Percentiles rank a stretch among this genome's conserved stretches.
phyloP scores from a whole-genome alignment of 1,140 invertebrate genomes.

The Nixonia krombeini region DNA sequence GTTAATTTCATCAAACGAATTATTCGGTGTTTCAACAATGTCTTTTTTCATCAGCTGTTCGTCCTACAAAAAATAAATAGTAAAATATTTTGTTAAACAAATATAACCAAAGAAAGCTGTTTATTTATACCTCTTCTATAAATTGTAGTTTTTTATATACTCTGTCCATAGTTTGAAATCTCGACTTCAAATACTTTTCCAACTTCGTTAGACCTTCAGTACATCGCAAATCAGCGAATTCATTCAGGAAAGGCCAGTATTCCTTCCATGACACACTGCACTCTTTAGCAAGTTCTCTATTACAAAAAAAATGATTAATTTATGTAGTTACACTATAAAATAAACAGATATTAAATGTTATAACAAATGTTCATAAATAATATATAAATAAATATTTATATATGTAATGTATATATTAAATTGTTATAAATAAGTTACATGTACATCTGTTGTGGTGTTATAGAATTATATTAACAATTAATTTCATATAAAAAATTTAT shows the following conservation, averaged over 20 bases:
- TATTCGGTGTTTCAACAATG: conserved; percentile 22
- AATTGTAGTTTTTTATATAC: not conserved
- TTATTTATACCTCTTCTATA: not conserved
- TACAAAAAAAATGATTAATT: conserved; percentile 8
- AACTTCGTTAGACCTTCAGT: conserved; percentile 80
- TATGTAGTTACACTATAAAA: no score
- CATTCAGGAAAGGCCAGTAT: conserved; percentile 90
- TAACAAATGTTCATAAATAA: no score
- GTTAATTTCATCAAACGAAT: conserved; percentile 36
- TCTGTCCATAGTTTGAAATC: no score
- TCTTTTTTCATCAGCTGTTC: conserved; percentile 19
- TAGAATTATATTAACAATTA: no score
- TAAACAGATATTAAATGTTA: no score
- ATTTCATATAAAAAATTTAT: no score
- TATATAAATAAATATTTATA: no score
- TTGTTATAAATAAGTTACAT: no score
- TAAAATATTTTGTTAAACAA: conserved; percentile 9
- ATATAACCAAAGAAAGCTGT: not conserved
- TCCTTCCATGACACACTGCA: conserved; percentile 88
- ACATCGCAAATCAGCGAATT: conserved; percentile 82
- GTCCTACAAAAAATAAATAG: conserved; percentile 29
- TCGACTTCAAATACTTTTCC: conserved; percentile 80
- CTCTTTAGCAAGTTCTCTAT: conserved; percentile 81
- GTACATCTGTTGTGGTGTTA: no score
- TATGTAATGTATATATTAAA: no score